Evolutionary conservation across 2,797 vertebrate species (phyloP).

Genomic region (Trachurus trachurus): DNA sequence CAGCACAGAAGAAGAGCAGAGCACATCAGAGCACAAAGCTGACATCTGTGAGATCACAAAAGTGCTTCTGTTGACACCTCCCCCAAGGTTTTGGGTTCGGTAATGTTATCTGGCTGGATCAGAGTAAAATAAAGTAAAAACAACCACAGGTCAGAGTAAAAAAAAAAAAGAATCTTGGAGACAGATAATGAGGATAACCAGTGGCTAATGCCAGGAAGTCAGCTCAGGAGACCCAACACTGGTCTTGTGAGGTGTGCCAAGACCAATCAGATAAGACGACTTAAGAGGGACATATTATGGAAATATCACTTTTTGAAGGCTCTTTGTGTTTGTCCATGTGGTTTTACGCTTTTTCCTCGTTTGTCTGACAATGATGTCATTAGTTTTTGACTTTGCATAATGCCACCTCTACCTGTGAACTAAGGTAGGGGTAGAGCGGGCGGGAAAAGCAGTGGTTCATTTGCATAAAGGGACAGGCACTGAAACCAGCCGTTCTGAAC

Average conservation of each 20-base stretch:
- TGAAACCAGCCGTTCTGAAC: too few relatives aligned
- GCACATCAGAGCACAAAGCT: neutral
- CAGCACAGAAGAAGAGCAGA: neutral
- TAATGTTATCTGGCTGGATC: neutral
- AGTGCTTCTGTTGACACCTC: neutral
- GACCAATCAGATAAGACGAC: neutral
- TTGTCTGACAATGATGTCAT: too few relatives aligned
- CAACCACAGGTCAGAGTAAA: too few relatives aligned
- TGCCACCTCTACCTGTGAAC: too few relatives aligned
- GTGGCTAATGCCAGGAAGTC: neutral
- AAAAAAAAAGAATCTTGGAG: neutral
- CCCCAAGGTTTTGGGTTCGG: neutral
- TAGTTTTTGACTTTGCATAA: too few relatives aligned
- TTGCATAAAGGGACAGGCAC: too few relatives aligned
- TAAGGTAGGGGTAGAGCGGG: too few relatives aligned
- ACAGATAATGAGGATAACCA: neutral
- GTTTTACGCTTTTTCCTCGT: too few relatives aligned
- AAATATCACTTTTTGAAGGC: too few relatives aligned
- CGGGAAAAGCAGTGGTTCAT: too few relatives aligned
- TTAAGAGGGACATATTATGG: too few relatives aligned
- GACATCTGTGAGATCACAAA: conserved; percentile 1
- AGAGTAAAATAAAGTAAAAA: neutral
- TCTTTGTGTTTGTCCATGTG: too few relatives aligned
- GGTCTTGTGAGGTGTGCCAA: neutral
- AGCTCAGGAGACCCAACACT: neutral